phyloP scores from a whole-genome alignment of 2,113 vertebrate genomes.

The Mastomys natalensis region DNA sequence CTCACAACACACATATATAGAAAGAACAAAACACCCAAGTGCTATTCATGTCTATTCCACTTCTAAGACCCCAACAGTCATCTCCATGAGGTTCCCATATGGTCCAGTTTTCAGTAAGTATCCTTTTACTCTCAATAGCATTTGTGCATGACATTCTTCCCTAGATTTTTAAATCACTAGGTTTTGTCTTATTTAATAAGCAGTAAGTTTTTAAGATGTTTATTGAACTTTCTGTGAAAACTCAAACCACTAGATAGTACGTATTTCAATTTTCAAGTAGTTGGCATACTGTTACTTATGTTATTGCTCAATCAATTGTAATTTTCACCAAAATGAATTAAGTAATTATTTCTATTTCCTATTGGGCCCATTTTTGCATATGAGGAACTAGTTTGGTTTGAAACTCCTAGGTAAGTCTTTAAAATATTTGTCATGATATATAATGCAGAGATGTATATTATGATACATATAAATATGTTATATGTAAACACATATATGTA shows the following conservation, averaged over 20 bases:
- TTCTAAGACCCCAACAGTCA: neutral
- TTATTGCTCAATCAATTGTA: slow-evolving; percentile 2
- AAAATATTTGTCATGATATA: neutral
- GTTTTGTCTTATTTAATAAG: neutral
- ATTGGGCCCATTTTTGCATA: neutral
- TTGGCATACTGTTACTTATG: neutral
- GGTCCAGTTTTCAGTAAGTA: neutral
- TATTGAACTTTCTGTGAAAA: slow-evolving; percentile 36
- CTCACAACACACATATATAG: neutral
- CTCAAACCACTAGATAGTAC: neutral
- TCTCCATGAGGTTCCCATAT: neutral
- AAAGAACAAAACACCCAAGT: neutral
- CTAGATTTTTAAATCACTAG: neutral
- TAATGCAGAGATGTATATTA: neutral
- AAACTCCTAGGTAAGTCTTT: neutral
- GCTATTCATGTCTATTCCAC: neutral
- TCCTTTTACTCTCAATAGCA: neutral
- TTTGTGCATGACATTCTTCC: neutral
- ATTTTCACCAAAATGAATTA: slow-evolving; percentile 21
- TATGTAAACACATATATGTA: neutral
- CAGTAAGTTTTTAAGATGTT: slow-evolving; percentile 33
- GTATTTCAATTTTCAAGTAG: neutral
- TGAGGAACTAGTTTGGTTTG: neutral
- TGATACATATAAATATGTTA: neutral
- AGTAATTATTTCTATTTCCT: slow-evolving; percentile 47